Evolutionary conservation across 2,113 vertebrate genomes (phyloP).

Genomic region (cat (Felis catus)): F.catus_Fca126_mat1.0 CM031413.1:89446001-89446500

Average conservation of each 20-base stretch:
- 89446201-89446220: background rate
- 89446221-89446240: background rate
- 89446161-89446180: background rate
- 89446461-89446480: background rate
- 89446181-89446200: background rate
- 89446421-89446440: background rate
- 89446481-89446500: background rate
- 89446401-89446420: background rate
- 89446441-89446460: background rate
- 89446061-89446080: background rate
- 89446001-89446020: background rate
- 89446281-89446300: background rate
- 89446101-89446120: background rate
- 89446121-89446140: background rate
- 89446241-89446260: background rate
- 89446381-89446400: background rate
- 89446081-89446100: background rate
- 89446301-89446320: background rate
- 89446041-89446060: background rate
- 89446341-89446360: background rate
- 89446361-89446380: background rate
- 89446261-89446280: background rate
- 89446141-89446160: conserved; percentile 1
- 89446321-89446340: background rate
- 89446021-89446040: background rate